Conservation (phyloP, 2,797 vertebrate species). For the Malacoraja senta region DNA sequence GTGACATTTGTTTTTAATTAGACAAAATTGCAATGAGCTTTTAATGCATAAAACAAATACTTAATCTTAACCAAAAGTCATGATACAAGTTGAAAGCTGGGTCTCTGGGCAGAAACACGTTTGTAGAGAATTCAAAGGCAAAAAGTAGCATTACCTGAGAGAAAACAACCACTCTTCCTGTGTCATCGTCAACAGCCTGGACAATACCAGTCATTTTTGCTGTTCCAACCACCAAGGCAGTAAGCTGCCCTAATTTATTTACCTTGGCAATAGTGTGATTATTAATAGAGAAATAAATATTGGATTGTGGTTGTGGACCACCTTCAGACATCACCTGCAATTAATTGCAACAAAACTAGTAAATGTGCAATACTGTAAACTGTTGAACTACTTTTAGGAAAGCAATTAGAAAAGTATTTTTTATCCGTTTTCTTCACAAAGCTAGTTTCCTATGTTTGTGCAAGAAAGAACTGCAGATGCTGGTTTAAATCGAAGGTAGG, state of each 20-base stretch:
- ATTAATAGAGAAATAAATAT: constrained; percentile 51
- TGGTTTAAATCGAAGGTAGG: no score
- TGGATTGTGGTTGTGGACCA: constrained; percentile 55
- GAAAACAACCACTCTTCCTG: constrained; percentile 52
- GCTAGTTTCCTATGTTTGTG: neutral
- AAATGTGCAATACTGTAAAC: neutral
- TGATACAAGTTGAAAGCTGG: neutral
- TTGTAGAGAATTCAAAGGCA: neutral
- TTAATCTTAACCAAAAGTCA: constrained; percentile 13
- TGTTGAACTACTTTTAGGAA: neutral
- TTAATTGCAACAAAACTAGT: constrained; percentile 20
- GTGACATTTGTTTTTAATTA: neutral
- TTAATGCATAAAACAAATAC: constrained; percentile 33
- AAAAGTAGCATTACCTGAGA: constrained; percentile 48
- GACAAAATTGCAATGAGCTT: neutral
- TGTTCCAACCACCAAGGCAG: constrained; percentile 46
- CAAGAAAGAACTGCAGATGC: no score
- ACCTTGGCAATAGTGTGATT: constrained; percentile 52
- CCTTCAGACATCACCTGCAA: constrained; percentile 56
- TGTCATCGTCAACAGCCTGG: constrained; percentile 53
- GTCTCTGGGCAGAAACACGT: neutral
- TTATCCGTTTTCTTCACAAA: neutral
- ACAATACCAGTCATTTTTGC: constrained; percentile 51
- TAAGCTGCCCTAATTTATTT: constrained; percentile 50
- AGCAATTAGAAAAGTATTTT: neutral